Evolutionary conservation across 2,888 invertebrate genomes (phyloP).

Genomic region (Hirtodrosophila histrioides): DNA sequence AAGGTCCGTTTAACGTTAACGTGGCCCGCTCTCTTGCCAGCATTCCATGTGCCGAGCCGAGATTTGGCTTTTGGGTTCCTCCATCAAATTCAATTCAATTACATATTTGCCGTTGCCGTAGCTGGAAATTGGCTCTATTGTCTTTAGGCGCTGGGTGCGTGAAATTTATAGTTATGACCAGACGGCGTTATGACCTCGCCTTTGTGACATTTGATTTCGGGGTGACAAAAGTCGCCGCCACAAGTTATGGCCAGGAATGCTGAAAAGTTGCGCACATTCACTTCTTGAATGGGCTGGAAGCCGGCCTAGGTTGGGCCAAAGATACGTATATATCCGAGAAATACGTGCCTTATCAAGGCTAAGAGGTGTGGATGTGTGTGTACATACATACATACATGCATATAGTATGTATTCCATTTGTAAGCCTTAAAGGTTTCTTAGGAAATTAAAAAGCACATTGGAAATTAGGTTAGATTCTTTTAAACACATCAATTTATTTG

Average conservation of each 20-base stretch:
- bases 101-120: constrained; percentile 39
- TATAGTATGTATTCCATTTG: too few relatives aligned
- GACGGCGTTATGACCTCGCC: constrained; percentile 66
- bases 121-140: constrained; percentile 69
- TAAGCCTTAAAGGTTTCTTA: too few relatives aligned
- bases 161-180: constrained; percentile 75
- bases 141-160: constrained; percentile 68
- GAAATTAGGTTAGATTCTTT: too few relatives aligned
- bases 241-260: constrained; percentile 63
- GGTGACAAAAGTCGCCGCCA: constrained; percentile 58
- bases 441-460: too few relatives aligned
- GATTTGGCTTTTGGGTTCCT: constrained; percentile 65
- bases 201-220: constrained; percentile 66
- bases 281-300: constrained; percentile 30
- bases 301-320: constrained; percentile 26
- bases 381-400: background rate
- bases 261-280: constrained; percentile 52
- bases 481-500: too few relatives aligned
- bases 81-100: constrained; percentile 70
- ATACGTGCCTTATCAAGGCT: background rate
- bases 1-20: constrained; percentile 36
- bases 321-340: background rate
- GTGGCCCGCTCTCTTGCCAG: constrained; percentile 5
- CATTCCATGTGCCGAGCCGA: constrained; percentile 59
- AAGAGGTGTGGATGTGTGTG: too few relatives aligned